Conservation (phyloP, 2,888 invertebrate genomes). For the Leptopilina drosophilae region DNA sequence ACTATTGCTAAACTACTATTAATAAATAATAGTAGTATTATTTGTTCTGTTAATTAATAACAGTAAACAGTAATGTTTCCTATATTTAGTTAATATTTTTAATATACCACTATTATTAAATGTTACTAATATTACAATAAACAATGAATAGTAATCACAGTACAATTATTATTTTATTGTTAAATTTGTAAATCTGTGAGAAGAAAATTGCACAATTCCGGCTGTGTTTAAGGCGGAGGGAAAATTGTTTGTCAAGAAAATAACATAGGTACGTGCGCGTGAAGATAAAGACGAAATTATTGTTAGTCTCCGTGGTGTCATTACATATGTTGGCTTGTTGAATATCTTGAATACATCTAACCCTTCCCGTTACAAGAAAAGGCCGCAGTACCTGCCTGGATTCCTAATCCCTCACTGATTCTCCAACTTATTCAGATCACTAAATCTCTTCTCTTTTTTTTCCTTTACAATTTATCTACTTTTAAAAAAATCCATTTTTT, state of each 20-base stretch:
- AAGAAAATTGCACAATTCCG: conserved; percentile 17
- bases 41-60: too few relatives aligned
- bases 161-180: background rate
- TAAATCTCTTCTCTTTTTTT: background rate
- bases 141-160: too few relatives aligned
- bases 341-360: conserved; percentile 16
- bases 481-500: too few relatives aligned
- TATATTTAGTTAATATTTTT: too few relatives aligned
- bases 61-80: too few relatives aligned
- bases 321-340: conserved; percentile 26
- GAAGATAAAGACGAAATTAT: conserved; percentile 16
- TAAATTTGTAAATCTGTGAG: background rate
- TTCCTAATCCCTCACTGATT: conserved; percentile 12
- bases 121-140: too few relatives aligned
- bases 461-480: too few relatives aligned
- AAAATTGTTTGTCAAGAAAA: conserved; percentile 23
- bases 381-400: background rate
- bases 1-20: too few relatives aligned
- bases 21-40: too few relatives aligned
- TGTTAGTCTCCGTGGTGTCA: conserved; percentile 15
- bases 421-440: background rate
- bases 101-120: too few relatives aligned
- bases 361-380: conserved; percentile 21
- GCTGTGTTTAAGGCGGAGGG: background rate
- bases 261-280: conserved; percentile 22